These are phyloP conservation scores for Serrognathus titanus DNA, from an alignment of 2,888 invertebrate genomes.

Conservation along the genomic window DNA sequence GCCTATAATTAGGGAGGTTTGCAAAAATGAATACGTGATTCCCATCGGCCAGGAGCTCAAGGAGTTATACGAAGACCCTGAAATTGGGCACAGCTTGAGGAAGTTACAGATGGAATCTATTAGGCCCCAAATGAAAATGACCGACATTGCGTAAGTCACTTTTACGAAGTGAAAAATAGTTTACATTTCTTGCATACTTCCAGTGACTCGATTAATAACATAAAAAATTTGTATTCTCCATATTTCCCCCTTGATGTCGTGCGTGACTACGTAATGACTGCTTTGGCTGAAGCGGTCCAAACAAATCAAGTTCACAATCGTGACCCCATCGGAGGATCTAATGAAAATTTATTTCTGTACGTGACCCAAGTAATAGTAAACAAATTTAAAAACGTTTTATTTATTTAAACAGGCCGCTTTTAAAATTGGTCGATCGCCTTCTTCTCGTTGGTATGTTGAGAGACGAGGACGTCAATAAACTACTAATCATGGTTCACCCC, in stretches of 20 bases:
- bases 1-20: slow-evolving; percentile 68
- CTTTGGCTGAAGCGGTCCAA: slow-evolving; percentile 87
- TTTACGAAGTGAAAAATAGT: neutral
- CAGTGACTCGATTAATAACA: slow-evolving; percentile 79
- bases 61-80: slow-evolving; percentile 73
- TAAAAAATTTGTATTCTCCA: slow-evolving; percentile 86
- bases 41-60: slow-evolving; percentile 85
- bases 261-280: slow-evolving; percentile 88
- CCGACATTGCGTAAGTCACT: slow-evolving; percentile 77
- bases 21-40: slow-evolving; percentile 95
- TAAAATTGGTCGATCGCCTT: slow-evolving; percentile 91
- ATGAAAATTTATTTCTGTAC: slow-evolving; percentile 94
- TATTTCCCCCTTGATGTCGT: slow-evolving; percentile 91
- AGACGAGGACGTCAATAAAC: slow-evolving; percentile 87
- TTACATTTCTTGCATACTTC: slow-evolving; percentile 28
- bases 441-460: slow-evolving; percentile 90
- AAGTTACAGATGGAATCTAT: slow-evolving; percentile 87
- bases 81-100: slow-evolving; percentile 87
- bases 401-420: slow-evolving; percentile 75
- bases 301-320: slow-evolving; percentile 94
- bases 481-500: slow-evolving; percentile 94
- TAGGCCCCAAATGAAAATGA: slow-evolving; percentile 90
- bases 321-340: slow-evolving; percentile 95
- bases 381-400: neutral
- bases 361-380: slow-evolving; percentile 42